Evolutionary conservation across 2,113 vertebrate genomes (phyloP).

Genomic region (Azemiops feae): DNA sequence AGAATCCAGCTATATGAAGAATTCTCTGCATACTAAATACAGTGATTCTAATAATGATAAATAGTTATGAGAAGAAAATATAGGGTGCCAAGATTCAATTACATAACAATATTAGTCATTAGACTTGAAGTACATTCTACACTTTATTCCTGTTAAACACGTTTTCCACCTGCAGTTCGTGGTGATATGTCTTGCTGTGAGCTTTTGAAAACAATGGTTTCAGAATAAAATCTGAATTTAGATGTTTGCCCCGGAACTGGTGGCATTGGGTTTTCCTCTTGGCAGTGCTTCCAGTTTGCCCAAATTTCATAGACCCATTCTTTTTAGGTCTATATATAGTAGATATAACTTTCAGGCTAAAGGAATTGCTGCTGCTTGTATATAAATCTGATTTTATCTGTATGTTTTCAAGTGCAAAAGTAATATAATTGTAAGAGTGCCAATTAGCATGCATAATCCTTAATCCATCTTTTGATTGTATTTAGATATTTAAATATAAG

Average conservation of each 20-base stretch:
- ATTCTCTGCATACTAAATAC: not conserved
- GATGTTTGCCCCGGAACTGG: not conserved
- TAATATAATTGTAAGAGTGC: not conserved
- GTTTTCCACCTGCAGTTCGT: not conserved
- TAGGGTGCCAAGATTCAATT: not conserved
- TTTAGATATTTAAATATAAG: not conserved
- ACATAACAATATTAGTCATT: not conserved
- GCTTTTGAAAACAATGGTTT: not conserved
- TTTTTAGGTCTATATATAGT: not conserved
- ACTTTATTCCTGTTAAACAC: not conserved
- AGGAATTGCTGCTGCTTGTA: not conserved
- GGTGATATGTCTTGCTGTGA: not conserved
- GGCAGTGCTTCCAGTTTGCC: not conserved
- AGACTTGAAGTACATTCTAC: constrained; percentile 13
- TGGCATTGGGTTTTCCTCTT: not conserved
- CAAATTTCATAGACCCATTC: not conserved
- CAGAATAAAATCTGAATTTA: too few species aligned
- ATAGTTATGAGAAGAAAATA: not conserved
- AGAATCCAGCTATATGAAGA: not conserved
- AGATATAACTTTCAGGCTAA: not conserved
- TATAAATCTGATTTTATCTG: not conserved
- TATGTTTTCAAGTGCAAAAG: not conserved
- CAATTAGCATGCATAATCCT: not conserved
- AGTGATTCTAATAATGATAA: not conserved
- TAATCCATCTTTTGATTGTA: not conserved